Evolutionary conservation across 2,888 invertebrate genomes (phyloP), one percentile per base, ranked within the genome.

Genomic region (Athetis lepigone): DNA sequence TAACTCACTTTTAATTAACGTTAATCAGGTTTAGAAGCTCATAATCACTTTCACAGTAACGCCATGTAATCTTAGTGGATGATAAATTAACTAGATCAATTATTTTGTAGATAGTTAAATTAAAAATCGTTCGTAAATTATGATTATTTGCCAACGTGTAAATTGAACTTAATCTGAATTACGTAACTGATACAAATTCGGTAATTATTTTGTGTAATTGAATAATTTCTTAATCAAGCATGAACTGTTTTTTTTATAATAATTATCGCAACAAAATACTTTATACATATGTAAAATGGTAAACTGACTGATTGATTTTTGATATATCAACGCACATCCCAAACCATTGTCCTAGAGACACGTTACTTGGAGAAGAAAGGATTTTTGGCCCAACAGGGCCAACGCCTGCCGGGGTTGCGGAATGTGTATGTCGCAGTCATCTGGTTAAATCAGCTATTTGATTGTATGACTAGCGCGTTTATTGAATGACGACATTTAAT

Each of bases 41-140:
- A 36, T 59, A 68, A 59, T 68, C 46, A 68, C 49, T 67, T 65
- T 66, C 42, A 49, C 11, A 5, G 47, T 66, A 66, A 65, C 66
- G 57, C 42, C 47, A 13, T 43, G 21, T n/a, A 23, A 65, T 47
- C 46, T 47, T 11, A 27, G n/a, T 27, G 18, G 9, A 11, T 68
- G 40, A 67, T 67, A 52, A 42, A 67, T 68, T 47, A 47, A 46
- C 21, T 19, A 47, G 39, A 42, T 51, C 21, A 52, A 8, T 36
- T 36, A 8, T 36, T 36, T 37, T 23, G 36, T 19, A 11, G 29
- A 59, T 45, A 42, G 16, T 29, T 18, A 40, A 46, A 37, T 51
- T 27, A 9, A 46, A 18, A 37, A 16, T 2, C 5, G 4, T 1
- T 39, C 8, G 18, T 55, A 39, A 13, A 55, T 29, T 19, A 18